A percentile compares a stretch with the other conserved stretches of the same genome.
These are phyloP conservation scores for Drosophila atripex DNA, from an alignment of 2,888 invertebrate species.

Conservation along the genomic window DNA sequence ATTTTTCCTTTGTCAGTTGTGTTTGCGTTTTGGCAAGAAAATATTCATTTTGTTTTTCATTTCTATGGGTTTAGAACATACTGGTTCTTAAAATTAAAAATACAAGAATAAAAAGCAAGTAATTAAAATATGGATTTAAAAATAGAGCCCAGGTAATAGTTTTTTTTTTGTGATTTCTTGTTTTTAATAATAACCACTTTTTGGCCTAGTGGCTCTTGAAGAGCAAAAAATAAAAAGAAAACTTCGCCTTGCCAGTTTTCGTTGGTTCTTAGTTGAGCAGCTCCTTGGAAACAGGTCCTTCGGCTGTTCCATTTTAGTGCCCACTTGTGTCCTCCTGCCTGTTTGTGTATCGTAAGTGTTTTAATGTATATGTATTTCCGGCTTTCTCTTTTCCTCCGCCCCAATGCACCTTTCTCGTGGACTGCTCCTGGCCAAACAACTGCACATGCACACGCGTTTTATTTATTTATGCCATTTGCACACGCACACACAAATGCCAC, in stretches of 20 bases:
- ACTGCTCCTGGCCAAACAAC: conserved; percentile 44
- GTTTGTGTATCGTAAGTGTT: conserved; percentile 63
- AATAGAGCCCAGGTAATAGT: background rate
- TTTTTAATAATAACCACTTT: conserved; percentile 10
- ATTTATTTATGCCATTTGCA: conserved; percentile 73
- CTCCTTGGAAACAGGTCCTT: conserved; percentile 30
- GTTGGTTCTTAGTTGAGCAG: conserved; percentile 16
- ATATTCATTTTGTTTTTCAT: background rate
- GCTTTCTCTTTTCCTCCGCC: conserved; percentile 42
- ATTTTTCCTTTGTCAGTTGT: conserved; percentile 12
- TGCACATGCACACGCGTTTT: conserved; percentile 67
- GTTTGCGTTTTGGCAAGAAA: conserved; percentile 1
- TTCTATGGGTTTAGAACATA: too few relatives aligned
- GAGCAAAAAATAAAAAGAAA: conserved; percentile 2
- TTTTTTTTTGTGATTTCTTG: background rate
- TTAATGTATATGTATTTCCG: conserved; percentile 75
- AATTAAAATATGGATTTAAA: background rate
- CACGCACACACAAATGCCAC: conserved; percentile 12
- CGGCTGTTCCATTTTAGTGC: conserved; percentile 33
- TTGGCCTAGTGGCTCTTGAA: background rate
- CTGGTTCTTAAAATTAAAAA: too few relatives aligned
- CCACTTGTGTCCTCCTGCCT: conserved; percentile 8
- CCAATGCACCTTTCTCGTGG: background rate
- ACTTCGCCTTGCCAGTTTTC: conserved; percentile 13
- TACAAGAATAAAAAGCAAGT: background rate